Conservation (phyloP, 2,113 vertebrate genomes). For the Tichodroma muraria region DNA sequence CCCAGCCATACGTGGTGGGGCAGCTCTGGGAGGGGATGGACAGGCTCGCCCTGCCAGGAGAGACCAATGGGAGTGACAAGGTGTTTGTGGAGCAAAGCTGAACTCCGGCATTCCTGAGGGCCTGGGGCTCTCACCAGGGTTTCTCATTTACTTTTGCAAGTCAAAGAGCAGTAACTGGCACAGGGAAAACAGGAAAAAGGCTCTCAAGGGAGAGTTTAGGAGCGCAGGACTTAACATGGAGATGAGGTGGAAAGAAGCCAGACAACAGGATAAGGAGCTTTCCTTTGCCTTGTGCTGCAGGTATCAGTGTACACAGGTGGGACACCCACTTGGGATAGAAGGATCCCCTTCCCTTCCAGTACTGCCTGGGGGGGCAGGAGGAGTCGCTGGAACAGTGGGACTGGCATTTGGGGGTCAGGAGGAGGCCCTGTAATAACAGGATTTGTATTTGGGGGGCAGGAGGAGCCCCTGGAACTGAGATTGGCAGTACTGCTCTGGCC, state of each 20-base stretch:
- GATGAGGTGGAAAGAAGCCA: not conserved
- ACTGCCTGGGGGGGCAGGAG: not conserved
- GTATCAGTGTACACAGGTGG: not conserved
- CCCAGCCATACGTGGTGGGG: accelerated
- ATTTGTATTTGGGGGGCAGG: not conserved
- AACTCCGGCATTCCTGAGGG: not conserved
- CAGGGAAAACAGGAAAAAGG: not conserved
- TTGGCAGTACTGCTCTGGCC: not conserved
- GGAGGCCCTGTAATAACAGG: not conserved
- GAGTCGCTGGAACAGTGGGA: no score
- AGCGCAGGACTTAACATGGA: not conserved
- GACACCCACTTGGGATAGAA: not conserved
- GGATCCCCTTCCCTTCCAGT: not conserved
- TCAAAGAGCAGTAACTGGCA: not conserved
- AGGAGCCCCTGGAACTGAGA: not conserved
- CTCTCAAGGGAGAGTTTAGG: not conserved
- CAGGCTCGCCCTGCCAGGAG: accelerated
- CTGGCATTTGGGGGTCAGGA: not conserved
- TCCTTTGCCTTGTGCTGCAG: not conserved
- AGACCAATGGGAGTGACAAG: accelerated
- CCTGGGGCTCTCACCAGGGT: not conserved
- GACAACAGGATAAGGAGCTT: not conserved
- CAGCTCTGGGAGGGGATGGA: not conserved
- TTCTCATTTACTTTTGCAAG: not conserved
- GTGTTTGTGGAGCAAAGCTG: not conserved